These are phyloP conservation scores for Philantomba maxwellii DNA, from an alignment of 2,113 vertebrate species.

Conservation along the genomic window DNA sequence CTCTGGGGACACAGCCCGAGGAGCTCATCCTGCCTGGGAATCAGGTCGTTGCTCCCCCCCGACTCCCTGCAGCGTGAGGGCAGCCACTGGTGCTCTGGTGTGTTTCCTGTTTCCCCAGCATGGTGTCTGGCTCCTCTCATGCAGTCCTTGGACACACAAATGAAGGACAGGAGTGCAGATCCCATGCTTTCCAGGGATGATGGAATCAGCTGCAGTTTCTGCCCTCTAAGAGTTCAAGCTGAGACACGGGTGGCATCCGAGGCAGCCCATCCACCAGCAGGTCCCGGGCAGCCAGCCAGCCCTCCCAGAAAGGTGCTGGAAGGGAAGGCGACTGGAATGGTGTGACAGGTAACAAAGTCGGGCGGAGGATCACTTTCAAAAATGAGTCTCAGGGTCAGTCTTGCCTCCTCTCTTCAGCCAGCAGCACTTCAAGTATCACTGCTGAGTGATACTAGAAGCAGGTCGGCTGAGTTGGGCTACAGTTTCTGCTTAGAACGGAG, in stretches of 20 bases:
- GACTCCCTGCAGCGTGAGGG: accelerated
- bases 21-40: neutral
- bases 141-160: no score
- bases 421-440: neutral
- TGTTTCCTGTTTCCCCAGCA: neutral
- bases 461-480: neutral
- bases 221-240: neutral
- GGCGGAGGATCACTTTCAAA: neutral
- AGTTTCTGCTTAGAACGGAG: neutral
- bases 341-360: neutral
- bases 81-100: accelerated
- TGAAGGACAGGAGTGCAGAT: neutral
- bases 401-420: neutral
- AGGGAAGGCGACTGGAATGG: neutral
- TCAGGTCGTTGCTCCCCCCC: no score
- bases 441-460: neutral
- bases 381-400: neutral
- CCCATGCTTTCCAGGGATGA: accelerated
- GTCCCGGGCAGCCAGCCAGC: neutral
- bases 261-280: neutral
- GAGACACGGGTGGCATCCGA: neutral
- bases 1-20: neutral
- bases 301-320: neutral
- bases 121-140: neutral
- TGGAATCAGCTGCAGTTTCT: neutral